Evolutionary conservation across 1,140 invertebrate species (phyloP).

Genomic region (Drosophila setifemur): DNA sequence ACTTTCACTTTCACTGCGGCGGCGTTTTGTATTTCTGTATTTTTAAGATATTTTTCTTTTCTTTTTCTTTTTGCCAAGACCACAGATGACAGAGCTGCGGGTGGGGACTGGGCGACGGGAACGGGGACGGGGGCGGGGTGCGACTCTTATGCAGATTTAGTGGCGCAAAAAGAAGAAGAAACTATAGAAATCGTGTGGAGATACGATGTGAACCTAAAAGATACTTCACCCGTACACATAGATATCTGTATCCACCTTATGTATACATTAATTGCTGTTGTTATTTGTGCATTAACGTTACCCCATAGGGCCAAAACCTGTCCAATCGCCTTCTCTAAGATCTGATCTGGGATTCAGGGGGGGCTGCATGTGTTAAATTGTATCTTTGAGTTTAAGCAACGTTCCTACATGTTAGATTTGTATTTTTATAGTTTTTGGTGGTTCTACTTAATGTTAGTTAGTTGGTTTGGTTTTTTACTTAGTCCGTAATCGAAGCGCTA

Average conservation of each 20-base stretch:
- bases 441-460: slow-evolving; percentile 16
- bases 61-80: slow-evolving; percentile 72
- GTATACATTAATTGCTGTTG: slow-evolving; percentile 48
- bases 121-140: slow-evolving; percentile 21
- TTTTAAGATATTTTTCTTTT: slow-evolving; percentile 41
- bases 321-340: background rate
- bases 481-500: slow-evolving; percentile 51
- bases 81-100: slow-evolving; percentile 30
- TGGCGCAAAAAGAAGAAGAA: slow-evolving; percentile 67
- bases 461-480: slow-evolving; percentile 32
- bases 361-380: background rate
- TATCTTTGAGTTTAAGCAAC: slow-evolving; percentile 38
- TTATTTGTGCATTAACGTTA: slow-evolving; percentile 75
- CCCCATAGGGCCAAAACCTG: background rate
- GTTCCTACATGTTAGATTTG: slow-evolving; percentile 61
- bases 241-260: slow-evolving; percentile 4
- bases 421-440: slow-evolving; percentile 18
- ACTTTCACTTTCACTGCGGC: slow-evolving; percentile 76
- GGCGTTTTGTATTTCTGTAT: slow-evolving; percentile 41
- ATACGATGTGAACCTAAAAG: slow-evolving; percentile 23
- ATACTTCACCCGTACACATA: slow-evolving; percentile 10
- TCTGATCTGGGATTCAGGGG: background rate
- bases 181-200: slow-evolving; percentile 41
- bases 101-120: slow-evolving; percentile 2
- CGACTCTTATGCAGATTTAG: slow-evolving; percentile 72